Percentiles rank a stretch among this genome's conserved stretches.
phyloP scores from a whole-genome alignment of 2,113 vertebrate species.

The Tyrannus savana region DNA sequence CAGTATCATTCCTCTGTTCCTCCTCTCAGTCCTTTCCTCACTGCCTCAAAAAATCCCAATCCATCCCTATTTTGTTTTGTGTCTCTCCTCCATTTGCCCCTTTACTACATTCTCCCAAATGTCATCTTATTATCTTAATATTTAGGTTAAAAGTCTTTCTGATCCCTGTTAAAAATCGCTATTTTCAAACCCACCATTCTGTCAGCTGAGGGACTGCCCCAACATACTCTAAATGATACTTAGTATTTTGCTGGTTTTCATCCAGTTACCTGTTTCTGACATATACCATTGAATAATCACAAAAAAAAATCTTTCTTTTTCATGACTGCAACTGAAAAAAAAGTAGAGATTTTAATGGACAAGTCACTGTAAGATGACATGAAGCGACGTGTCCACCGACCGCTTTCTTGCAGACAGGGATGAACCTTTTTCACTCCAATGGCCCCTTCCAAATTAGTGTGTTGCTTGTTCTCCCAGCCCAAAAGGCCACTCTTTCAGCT shows the following conservation, averaged over 20 bases:
- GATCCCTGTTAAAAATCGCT: background rate
- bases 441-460: background rate
- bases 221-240: background rate
- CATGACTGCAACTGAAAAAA: background rate
- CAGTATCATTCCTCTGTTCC: background rate
- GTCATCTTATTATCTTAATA: background rate
- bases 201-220: background rate
- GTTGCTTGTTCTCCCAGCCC: background rate
- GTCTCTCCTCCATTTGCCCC: background rate
- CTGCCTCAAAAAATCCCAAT: background rate
- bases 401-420: background rate
- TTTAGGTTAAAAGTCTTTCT: background rate
- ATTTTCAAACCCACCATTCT: background rate
- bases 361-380: background rate
- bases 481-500: background rate
- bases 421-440: background rate
- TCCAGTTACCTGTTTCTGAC: background rate
- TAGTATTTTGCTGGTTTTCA: background rate
- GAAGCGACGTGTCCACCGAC: accelerated
- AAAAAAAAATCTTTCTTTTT: background rate
- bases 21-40: background rate
- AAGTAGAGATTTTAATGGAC: background rate
- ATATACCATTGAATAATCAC: background rate
- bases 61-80: background rate
- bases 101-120: background rate